Percentiles rank a stretch among this genome's conserved stretches.
Evolutionary conservation across 2,797 vertebrate genomes (phyloP).

Genomic region (Pipistrellus nathusii): DNA sequence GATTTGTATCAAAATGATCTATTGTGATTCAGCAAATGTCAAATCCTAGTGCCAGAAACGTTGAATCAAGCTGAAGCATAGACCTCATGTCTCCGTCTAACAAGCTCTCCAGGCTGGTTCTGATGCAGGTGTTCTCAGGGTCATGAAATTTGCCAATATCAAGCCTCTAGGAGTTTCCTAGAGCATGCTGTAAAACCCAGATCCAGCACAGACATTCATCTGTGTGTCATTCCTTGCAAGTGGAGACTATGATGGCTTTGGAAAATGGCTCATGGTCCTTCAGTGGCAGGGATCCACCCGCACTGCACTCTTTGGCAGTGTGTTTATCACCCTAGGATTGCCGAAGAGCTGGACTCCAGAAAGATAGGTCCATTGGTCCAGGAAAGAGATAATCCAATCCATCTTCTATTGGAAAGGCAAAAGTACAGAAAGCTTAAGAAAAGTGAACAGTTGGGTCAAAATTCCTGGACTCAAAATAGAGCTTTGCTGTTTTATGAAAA

Average conservation of each 20-base stretch:
- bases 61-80: background rate
- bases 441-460: background rate
- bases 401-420: background rate
- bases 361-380: background rate
- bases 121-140: background rate
- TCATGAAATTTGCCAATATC: background rate
- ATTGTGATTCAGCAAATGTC: background rate
- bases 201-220: background rate
- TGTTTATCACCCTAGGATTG: background rate
- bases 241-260: background rate
- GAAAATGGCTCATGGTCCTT: background rate
- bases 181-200: background rate
- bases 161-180: background rate
- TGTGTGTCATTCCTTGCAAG: background rate
- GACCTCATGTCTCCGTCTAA: background rate
- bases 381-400: background rate
- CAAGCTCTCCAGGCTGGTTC: background rate
- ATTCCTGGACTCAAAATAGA: background rate
- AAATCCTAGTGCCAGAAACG: rapidly evolving
- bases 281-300: background rate
- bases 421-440: background rate
- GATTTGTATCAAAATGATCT: background rate
- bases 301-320: background rate
- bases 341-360: background rate
- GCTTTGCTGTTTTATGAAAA: background rate